Evolutionary conservation across 2,888 invertebrate species (phyloP).

Genomic region (Lithosia quadra): DNA sequence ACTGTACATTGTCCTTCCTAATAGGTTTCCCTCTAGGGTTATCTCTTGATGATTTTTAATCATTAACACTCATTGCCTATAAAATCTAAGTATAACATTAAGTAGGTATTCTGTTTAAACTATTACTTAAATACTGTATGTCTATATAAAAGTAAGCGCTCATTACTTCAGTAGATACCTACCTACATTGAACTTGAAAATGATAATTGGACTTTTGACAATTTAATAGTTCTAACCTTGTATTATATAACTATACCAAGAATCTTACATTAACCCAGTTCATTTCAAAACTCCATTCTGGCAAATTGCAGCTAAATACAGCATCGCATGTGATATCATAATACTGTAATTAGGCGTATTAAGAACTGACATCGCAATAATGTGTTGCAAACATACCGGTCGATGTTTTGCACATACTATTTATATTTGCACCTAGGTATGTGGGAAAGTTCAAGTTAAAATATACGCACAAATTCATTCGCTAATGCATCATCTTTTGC

Average conservation of each 20-base stretch:
- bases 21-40: not conserved
- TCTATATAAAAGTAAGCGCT: not conserved
- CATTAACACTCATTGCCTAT: no score
- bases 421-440: not conserved
- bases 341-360: constrained; percentile 10
- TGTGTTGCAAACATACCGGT: not conserved
- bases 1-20: not conserved
- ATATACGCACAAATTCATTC: no score
- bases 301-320: constrained; percentile 9
- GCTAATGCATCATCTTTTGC: not conserved
- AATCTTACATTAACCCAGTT: not conserved
- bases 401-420: constrained; percentile 20
- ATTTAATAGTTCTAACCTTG: constrained; percentile 11
- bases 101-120: no score
- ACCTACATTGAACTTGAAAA: not conserved
- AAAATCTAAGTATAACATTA: not conserved
- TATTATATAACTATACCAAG: not conserved
- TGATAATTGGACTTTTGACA: not conserved
- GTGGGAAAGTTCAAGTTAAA: constrained; percentile 3
- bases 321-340: not conserved
- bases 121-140: not conserved
- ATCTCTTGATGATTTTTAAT: not conserved
- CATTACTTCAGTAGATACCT: constrained; percentile 1
- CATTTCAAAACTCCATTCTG: constrained; percentile 1
- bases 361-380: not conserved